A percentile compares a stretch with the other conserved stretches of the same genome.
phyloP scores from a whole-genome alignment of 1,140 invertebrate genomes.

The Leptonema lineaticorne region DNA sequence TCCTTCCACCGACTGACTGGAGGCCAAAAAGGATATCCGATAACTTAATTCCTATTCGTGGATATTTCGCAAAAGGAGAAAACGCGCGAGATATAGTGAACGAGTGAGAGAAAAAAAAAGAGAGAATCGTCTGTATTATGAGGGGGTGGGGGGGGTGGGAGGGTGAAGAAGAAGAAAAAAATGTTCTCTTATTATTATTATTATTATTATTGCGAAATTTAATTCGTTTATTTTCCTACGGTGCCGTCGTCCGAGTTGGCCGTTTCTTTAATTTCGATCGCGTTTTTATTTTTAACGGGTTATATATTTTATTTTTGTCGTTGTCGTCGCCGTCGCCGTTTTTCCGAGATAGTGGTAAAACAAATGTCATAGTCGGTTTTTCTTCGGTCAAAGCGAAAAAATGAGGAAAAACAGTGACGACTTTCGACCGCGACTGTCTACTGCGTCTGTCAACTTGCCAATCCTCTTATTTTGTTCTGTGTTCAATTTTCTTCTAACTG shows the following conservation, averaged over 20 bases:
- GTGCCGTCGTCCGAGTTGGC: too few relatives aligned
- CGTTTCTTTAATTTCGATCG: neutral
- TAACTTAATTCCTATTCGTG: slow-evolving; percentile 18
- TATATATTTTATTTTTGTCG: neutral
- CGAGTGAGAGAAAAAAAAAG: neutral
- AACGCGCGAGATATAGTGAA: neutral
- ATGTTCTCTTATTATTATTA: too few relatives aligned
- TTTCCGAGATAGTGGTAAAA: neutral
- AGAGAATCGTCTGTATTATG: neutral
- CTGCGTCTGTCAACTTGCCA: slow-evolving; percentile 36
- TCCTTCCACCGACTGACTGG: slow-evolving; percentile 8
- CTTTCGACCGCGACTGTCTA: slow-evolving; percentile 16
- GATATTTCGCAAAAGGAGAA: neutral
- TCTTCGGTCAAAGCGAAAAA: neutral
- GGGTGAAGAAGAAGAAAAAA: too few relatives aligned
- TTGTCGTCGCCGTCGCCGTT: neutral
- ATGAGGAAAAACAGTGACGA: slow-evolving; percentile 6
- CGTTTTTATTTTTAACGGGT: neutral
- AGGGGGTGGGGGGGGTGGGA: too few relatives aligned
- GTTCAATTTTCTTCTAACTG: slow-evolving; percentile 33
- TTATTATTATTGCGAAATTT: too few relatives aligned
- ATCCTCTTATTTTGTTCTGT: slow-evolving; percentile 39
- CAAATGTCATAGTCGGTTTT: neutral
- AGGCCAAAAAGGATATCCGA: slow-evolving; percentile 20
- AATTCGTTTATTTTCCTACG: too few relatives aligned